These are phyloP conservation scores for Nothocercus nigrocapillus DNA, from an alignment of 2,113 vertebrate species.

Conservation along the genomic window DNA sequence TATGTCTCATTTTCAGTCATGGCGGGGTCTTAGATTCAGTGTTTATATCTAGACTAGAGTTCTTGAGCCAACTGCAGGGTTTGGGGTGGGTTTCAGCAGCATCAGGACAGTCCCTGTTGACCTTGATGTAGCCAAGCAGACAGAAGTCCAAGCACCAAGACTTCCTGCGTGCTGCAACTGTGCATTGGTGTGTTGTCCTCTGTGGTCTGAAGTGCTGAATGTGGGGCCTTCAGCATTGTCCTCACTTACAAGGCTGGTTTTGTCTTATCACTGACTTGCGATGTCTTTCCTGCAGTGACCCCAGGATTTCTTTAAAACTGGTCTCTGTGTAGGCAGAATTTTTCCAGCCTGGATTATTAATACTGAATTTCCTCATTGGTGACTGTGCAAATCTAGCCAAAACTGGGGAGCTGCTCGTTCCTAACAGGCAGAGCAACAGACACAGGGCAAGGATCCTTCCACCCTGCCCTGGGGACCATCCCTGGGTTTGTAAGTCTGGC, in stretches of 20 bases:
- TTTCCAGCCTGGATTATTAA: background rate
- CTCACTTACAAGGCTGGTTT: background rate
- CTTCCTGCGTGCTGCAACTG: background rate
- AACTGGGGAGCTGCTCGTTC: background rate
- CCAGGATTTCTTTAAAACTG: background rate
- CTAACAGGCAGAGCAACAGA: background rate
- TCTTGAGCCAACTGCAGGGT: background rate
- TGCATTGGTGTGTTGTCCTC: background rate
- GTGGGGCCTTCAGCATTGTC: background rate
- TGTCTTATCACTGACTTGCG: background rate
- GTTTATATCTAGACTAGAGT: background rate
- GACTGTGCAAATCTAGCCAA: background rate
- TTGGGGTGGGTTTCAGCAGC: background rate
- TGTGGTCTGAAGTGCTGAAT: background rate
- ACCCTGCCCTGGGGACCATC: background rate
- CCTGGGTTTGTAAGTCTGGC: constrained; percentile 5
- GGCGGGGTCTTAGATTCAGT: background rate
- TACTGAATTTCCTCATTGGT: background rate
- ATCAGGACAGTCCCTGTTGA: accelerated
- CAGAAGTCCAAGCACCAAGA: background rate
- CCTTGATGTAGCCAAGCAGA: background rate
- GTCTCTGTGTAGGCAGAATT: background rate
- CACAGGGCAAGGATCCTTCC: background rate
- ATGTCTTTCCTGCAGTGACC: background rate
- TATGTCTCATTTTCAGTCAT: background rate